Evolutionary conservation across 2,113 vertebrate genomes (phyloP).

Genomic region (Xenus cinereus): DNA sequence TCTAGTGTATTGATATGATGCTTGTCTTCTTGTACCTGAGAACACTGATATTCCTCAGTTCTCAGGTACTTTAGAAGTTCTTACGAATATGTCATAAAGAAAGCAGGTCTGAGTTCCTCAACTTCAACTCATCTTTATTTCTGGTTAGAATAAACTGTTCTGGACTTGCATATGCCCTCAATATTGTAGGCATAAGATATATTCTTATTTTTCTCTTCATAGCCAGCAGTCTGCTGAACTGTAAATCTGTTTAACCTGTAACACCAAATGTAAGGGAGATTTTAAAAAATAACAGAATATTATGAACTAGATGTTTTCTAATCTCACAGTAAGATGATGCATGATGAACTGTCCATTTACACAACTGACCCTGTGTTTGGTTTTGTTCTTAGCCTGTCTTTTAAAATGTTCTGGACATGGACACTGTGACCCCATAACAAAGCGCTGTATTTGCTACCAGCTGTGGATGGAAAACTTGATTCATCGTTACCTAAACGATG

Average conservation of each 20-base stretch:
- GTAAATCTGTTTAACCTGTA: neutral
- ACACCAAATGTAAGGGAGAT: neutral
- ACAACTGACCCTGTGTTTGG: neutral
- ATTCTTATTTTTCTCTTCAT: neutral
- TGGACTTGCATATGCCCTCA: neutral
- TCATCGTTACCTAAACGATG: slow-evolving; percentile 78
- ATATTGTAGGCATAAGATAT: neutral
- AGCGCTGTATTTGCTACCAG: slow-evolving; percentile 85
- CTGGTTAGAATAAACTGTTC: neutral
- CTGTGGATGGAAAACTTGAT: slow-evolving; percentile 91
- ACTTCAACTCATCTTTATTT: neutral
- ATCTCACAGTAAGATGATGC: neutral
- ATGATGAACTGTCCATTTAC: neutral
- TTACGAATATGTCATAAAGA: neutral
- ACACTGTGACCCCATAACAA: slow-evolving; percentile 88
- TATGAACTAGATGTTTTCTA: neutral
- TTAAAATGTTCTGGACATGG: slow-evolving; percentile 86
- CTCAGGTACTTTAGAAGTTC: neutral
- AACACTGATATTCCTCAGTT: neutral
- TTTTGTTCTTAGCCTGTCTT: slow-evolving; percentile 79
- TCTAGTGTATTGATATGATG: neutral
- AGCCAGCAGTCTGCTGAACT: neutral
- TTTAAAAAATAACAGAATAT: neutral
- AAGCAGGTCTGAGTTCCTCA: neutral
- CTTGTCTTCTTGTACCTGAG: neutral